Percentiles rank a stretch among this genome's conserved stretches.
These are phyloP conservation scores for Drosophila subquinaria DNA, from an alignment of 2,888 invertebrate genomes.

Conservation along the genomic window DNA sequence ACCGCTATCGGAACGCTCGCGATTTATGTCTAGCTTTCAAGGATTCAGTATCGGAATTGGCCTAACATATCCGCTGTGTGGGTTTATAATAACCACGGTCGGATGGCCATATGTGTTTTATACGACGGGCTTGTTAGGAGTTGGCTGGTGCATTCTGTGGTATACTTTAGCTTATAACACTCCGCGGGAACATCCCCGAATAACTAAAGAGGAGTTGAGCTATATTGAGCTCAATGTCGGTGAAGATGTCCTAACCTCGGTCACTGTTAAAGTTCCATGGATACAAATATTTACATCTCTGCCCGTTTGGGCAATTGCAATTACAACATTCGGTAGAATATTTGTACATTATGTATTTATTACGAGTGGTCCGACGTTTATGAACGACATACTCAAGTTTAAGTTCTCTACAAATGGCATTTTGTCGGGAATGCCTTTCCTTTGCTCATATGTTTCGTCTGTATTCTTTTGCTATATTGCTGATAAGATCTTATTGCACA, in stretches of 20 bases:
- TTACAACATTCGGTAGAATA: constrained; percentile 91
- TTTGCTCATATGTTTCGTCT: constrained; percentile 90
- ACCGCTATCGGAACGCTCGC: constrained; percentile 89
- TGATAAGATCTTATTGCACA: constrained; percentile 88
- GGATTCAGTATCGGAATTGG: constrained; percentile 92
- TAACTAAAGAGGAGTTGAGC: constrained; percentile 88
- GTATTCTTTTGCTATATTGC: constrained; percentile 90
- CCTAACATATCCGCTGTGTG: constrained; percentile 90
- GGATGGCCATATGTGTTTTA: constrained; percentile 90
- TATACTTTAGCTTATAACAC: constrained; percentile 90
- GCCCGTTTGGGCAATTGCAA: constrained; percentile 90
- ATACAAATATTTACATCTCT: constrained; percentile 88
- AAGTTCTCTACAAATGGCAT: constrained; percentile 90
- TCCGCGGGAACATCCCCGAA: constrained; percentile 89
- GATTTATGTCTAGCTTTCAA: constrained; percentile 92
- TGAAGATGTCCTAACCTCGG: constrained; percentile 86
- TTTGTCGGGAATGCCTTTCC: constrained; percentile 89
- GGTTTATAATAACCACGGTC: constrained; percentile 89
- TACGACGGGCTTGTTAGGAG: constrained; percentile 89
- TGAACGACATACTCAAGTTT: constrained; percentile 90
- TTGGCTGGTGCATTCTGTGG: constrained; percentile 90
- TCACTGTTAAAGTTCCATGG: constrained; percentile 88
- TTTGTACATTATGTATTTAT: constrained; percentile 92
- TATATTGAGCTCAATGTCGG: constrained; percentile 89
- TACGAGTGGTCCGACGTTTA: constrained; percentile 90